Evolutionary conservation across 2,888 invertebrate species (phyloP).

Genomic region (Maniola hyperantus): DNA sequence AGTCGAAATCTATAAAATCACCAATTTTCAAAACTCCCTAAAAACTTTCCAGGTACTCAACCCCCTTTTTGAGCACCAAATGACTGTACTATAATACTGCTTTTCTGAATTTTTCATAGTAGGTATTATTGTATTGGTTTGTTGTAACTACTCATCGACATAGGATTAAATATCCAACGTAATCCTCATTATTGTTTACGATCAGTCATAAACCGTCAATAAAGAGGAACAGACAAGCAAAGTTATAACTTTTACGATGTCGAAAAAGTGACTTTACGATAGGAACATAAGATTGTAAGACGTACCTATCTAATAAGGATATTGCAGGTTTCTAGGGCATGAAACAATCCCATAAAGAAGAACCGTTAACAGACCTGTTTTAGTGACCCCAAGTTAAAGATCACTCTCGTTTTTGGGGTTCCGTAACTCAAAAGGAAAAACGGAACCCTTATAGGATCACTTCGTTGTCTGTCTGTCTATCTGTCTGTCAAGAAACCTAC

Average conservation of each 20-base stretch:
- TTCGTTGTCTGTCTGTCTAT: too few species aligned
- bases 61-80: too few species aligned
- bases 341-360: constrained; percentile 54
- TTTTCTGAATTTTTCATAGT: too few species aligned
- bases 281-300: constrained; percentile 25
- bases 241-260: constrained; percentile 46
- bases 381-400: not conserved
- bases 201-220: constrained; percentile 55
- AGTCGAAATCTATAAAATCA: too few species aligned
- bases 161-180: constrained; percentile 45
- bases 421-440: too few species aligned
- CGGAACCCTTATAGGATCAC: too few species aligned
- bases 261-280: constrained; percentile 44
- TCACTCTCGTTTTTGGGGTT: constrained; percentile 1
- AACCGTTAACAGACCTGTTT: constrained; percentile 26
- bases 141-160: not conserved
- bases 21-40: too few species aligned
- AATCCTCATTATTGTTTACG: constrained; percentile 57
- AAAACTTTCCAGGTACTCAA: too few species aligned
- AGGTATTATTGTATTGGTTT: not conserved
- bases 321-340: constrained; percentile 23
- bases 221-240: constrained; percentile 48
- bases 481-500: too few species aligned
- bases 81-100: too few species aligned
- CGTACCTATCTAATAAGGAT: constrained; percentile 21